phyloP scores from a whole-genome alignment of 2,113 vertebrate genomes.

The Ceyx melanurus region DNA sequence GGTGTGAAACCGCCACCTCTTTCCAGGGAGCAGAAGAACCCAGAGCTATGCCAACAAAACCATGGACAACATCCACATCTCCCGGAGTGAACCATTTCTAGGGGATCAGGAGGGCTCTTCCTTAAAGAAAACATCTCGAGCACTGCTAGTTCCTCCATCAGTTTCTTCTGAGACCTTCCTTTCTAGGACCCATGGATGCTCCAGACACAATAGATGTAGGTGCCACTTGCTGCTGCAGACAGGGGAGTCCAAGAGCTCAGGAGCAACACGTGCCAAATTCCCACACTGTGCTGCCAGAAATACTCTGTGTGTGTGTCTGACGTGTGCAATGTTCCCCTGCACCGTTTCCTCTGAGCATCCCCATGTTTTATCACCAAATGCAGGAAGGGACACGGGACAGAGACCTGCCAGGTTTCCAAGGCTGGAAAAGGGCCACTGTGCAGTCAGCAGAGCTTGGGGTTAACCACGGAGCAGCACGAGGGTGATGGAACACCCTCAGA shows the following conservation, averaged over 20 bases:
- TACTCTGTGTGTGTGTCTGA: neutral
- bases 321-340: neutral
- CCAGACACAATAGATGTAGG: neutral
- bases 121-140: neutral
- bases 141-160: neutral
- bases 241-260: neutral
- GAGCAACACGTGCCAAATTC: constrained; percentile 43
- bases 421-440: neutral
- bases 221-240: constrained; percentile 22
- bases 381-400: neutral
- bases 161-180: neutral
- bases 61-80: neutral
- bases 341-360: constrained; percentile 26
- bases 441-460: neutral
- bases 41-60: constrained; percentile 34
- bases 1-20: constrained; percentile 22
- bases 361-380: constrained; percentile 5
- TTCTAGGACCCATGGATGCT: neutral
- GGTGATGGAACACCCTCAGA: neutral
- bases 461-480: neutral
- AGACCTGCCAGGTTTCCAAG: neutral
- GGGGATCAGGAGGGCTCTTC: neutral
- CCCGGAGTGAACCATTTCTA: neutral
- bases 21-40: constrained; percentile 44
- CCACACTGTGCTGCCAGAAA: constrained; percentile 47